phyloP scores from a whole-genome alignment of 2,797 vertebrate genomes.

The Mastacembelus armatus region DNA sequence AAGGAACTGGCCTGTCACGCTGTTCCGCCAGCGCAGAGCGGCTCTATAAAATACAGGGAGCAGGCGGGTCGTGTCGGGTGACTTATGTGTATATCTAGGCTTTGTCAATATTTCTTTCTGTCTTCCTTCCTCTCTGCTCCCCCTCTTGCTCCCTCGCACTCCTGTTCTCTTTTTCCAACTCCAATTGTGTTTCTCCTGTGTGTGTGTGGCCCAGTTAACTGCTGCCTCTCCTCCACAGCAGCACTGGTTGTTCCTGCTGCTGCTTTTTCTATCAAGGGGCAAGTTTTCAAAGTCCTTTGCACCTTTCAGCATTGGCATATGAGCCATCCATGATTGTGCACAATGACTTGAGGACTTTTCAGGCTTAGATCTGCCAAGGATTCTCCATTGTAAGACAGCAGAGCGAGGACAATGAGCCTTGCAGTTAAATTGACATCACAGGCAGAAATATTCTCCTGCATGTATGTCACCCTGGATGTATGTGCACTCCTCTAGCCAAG shows the following conservation, averaged over 20 bases:
- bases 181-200: constrained; percentile 39
- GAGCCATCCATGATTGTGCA: constrained; percentile 35
- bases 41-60: constrained; percentile 85
- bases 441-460: constrained; percentile 37
- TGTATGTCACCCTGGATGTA: constrained; percentile 40
- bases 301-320: constrained; percentile 27
- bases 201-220: constrained; percentile 36
- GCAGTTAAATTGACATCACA: constrained; percentile 47
- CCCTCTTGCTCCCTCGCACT: constrained; percentile 55
- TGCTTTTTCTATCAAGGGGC: constrained; percentile 16
- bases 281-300: constrained; percentile 18
- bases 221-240: constrained; percentile 40
- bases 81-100: constrained; percentile 89
- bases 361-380: constrained; percentile 41
- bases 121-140: constrained; percentile 74
- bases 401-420: constrained; percentile 42
- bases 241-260: constrained; percentile 15
- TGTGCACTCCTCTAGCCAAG: constrained; percentile 42
- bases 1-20: constrained; percentile 89
- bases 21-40: constrained; percentile 86
- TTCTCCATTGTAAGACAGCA: constrained; percentile 46
- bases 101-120: constrained; percentile 90
- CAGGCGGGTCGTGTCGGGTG: constrained; percentile 81
- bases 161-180: constrained; percentile 38
- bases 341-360: constrained; percentile 52